Percentiles rank a stretch among this genome's conserved stretches.
phyloP scores from a whole-genome alignment of 2,888 invertebrate genomes.

The Laspeyria flexula region DNA sequence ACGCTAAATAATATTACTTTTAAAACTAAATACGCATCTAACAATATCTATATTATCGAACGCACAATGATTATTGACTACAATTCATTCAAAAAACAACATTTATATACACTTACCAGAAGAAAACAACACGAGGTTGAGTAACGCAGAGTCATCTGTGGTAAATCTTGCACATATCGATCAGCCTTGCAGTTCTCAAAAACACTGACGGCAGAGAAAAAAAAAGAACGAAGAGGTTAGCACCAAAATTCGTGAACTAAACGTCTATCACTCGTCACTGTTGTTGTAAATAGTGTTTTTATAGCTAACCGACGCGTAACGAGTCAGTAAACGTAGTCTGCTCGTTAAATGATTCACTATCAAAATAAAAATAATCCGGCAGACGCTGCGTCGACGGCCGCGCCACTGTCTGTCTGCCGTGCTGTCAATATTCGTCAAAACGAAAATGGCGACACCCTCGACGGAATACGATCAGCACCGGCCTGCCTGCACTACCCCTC shows the following conservation, averaged over 20 bases:
- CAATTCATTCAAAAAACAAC: constrained; percentile 30
- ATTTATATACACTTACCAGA: constrained; percentile 71
- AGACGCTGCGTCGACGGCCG: constrained; percentile 83
- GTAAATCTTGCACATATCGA: constrained; percentile 85
- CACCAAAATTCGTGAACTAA: constrained; percentile 72
- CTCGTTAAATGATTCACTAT: constrained; percentile 80
- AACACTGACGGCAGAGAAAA: constrained; percentile 75
- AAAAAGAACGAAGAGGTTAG: constrained; percentile 79
- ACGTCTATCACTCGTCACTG: constrained; percentile 70
- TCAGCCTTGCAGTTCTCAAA: constrained; percentile 84
- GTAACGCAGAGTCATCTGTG: constrained; percentile 81
- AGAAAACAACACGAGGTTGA: constrained; percentile 62
- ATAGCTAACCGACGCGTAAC: constrained; percentile 60
- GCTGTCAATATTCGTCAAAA: constrained; percentile 91
- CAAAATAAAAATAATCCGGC: constrained; percentile 84
- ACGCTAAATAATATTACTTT: constrained; percentile 31
- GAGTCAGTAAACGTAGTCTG: constrained; percentile 61
- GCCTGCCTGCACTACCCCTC: constrained; percentile 64
- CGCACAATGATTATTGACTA: constrained; percentile 39
- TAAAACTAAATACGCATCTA: constrained; percentile 29
- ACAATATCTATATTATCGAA: constrained; percentile 45
- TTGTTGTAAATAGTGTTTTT: constrained; percentile 64
- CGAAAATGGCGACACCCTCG: constrained; percentile 90
- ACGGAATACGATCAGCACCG: constrained; percentile 83
- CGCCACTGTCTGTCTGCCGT: constrained; percentile 84